These are phyloP conservation scores for Elysia crispata DNA, from an alignment of 2,888 invertebrate genomes.

Conservation along the genomic window DNA sequence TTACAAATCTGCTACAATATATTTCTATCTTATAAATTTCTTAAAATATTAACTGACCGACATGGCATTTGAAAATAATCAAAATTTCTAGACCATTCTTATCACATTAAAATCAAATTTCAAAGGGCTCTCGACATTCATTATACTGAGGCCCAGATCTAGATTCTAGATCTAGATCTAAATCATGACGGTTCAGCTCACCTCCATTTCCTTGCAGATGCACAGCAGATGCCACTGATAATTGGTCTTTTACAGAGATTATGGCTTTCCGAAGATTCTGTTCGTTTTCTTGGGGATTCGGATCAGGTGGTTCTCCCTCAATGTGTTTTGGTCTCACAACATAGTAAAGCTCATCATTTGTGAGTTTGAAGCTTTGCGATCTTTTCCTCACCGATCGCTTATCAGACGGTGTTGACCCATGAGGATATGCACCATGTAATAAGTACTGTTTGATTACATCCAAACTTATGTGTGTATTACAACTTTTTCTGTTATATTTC, in stretches of 20 bases:
- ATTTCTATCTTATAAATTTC: no score
- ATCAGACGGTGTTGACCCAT: conserved; percentile 51
- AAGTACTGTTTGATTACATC: conserved; percentile 50
- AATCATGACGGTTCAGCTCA: background rate
- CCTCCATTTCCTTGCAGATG: background rate
- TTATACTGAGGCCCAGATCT: no score
- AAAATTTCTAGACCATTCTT: no score
- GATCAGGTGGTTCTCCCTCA: conserved; percentile 44
- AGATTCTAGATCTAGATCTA: background rate
- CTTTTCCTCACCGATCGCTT: conserved; percentile 61
- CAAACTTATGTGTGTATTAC: conserved; percentile 50
- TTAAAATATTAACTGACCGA: no score
- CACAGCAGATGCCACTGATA: conserved; percentile 29
- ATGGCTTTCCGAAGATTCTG: conserved; percentile 43
- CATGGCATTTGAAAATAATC: no score
- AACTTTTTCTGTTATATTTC: conserved; percentile 35
- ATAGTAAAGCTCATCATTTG: conserved; percentile 53
- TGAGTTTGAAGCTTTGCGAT: conserved; percentile 56
- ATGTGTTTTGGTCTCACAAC: conserved; percentile 47
- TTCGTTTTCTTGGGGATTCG: conserved; percentile 42
- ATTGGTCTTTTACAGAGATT: conserved; percentile 46
- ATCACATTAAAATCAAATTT: no score
- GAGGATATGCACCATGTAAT: conserved; percentile 48
- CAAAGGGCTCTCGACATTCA: no score
- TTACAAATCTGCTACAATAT: no score